Conservation (phyloP, 2,888 invertebrate species). For the Chirona hameri region DNA sequence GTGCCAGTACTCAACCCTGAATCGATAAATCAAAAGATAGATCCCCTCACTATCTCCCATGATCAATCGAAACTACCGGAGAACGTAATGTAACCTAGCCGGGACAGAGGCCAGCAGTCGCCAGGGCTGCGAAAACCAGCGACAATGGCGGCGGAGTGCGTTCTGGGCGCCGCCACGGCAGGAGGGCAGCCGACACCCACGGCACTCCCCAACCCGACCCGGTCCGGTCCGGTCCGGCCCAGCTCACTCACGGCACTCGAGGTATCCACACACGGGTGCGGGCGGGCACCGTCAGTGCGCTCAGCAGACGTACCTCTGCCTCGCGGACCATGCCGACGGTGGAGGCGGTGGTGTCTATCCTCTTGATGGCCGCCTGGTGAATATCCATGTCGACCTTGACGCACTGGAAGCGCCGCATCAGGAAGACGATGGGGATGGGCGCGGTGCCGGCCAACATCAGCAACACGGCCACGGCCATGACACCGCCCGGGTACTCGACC, state of each 20-base stretch:
- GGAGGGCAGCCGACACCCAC: not conserved
- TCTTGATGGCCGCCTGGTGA: conserved; percentile 83
- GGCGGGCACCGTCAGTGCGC: not conserved
- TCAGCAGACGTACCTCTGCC: conserved; percentile 56
- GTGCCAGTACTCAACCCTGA: too few species aligned
- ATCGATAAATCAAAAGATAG: too few species aligned
- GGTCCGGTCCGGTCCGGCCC: not conserved
- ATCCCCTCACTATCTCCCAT: too few species aligned
- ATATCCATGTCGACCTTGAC: conserved; percentile 82
- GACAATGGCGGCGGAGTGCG: not conserved
- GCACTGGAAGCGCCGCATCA: conserved; percentile 83
- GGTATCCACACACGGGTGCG: not conserved
- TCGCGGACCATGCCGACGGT: conserved; percentile 94
- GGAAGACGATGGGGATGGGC: conserved; percentile 80
- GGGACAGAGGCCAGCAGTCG: not conserved
- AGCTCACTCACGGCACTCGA: not conserved
- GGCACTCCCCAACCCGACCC: too few species aligned
- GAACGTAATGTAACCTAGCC: too few species aligned
- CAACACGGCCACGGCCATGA: conserved; percentile 66
- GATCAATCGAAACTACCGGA: too few species aligned
- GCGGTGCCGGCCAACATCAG: conserved; percentile 77
- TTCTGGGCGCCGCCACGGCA: not conserved
- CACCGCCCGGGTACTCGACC: conserved; percentile 67
- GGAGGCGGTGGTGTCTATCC: conserved; percentile 87
- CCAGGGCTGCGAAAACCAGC: not conserved